Evolutionary conservation across 2,888 invertebrate species (phyloP), one percentile per base, ranked within the genome.

Genomic region (Dasysyrphus tricinctus): DNA sequence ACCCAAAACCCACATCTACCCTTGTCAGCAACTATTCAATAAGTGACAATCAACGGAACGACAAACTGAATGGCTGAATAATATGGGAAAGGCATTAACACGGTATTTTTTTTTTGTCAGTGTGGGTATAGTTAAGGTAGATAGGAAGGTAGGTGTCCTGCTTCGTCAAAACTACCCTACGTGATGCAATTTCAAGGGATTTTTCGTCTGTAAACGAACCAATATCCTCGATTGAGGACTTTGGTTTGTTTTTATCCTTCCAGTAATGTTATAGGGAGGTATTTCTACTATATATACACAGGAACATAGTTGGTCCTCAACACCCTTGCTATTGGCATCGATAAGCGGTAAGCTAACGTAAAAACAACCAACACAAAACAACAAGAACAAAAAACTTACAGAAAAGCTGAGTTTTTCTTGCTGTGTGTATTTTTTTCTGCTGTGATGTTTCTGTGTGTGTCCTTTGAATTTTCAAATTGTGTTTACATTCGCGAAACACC

Each of bases 1-100:
- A 59, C 9, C 2, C 32, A 49, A 49, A 56, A 39, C 39, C 59
- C 39, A 63, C 69, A 72, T 75, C 74, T 61, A 72, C 78, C 78
- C 78, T 75, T 75, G 86, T 86, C 86, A 86, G 86, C 81, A 81
- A 81, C 81, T 86, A 86, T 86, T 86, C 86, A 86, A 86, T 86
- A 86, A 86, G 86, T 85, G 81, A 86, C 86, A 86, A 86, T 86
- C 81, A 81, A 81, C 78, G 75, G 44, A 74, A 86, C 70, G 78
- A 78, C 78, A 74, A 81, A 77, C 73, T 86, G 86, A 86, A 78
- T 81, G 78, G 65, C 70, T 86, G 86, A 78, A 86, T 86, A 86
- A 81, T 86, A 78, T 72, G 70, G 78, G 54, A 49, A 74, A 59
- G 75, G 85, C 77, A 80, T 80, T 80, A 85, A 74, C 85, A 80